Evolutionary conservation across 2,797 vertebrate species (phyloP), one percentile per base, ranked within the genome.

Genomic region (Varecia variegata): DNA sequence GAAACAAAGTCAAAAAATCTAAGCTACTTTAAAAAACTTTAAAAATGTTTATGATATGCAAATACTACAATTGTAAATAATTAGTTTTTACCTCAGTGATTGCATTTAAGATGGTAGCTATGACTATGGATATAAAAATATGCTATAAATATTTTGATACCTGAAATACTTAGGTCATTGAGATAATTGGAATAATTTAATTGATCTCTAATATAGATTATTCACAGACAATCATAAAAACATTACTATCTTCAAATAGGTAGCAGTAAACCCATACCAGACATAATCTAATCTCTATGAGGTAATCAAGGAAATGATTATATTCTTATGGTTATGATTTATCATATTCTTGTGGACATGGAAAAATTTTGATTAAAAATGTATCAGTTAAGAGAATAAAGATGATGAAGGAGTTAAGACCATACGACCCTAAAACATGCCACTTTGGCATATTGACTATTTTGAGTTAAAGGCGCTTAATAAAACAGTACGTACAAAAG

Each of bases 21-120:
- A 83, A 86, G 50, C 77, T 93, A 38, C 7, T 54, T 79, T 87
- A 6, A 68, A 76, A 96, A 94, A n/a, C n/a, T 90, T 88, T 43
- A 54, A 60, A 76, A 89, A 81, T 14, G 56, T 71, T 60, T 84
- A 45, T 91, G 56, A 73, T 67, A 12, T 86, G 3, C 2, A 85
- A 87, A 40, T 62, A 25, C 8, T 62, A 52, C 47, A 20, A 60
- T 82, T 60, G 5, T 76, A 92, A 82, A 56, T 60, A 40, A 68
- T 77, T 25, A 52, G 35, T 71, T 89, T 95, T 95, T 70, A 23
- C 58, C 54, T 70, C 58, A 92, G 35, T 79, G 38, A 65, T 74
- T 86, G 1, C 11, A 15, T 95, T 58, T 84, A 62, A 35, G 73
- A 83, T 87, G 40, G 27, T 84, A 60, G 15, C 47, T 38, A 32